Evolutionary conservation across 2,888 invertebrate genomes (phyloP).

Genomic region (Hoplodrina ambigua): DNA sequence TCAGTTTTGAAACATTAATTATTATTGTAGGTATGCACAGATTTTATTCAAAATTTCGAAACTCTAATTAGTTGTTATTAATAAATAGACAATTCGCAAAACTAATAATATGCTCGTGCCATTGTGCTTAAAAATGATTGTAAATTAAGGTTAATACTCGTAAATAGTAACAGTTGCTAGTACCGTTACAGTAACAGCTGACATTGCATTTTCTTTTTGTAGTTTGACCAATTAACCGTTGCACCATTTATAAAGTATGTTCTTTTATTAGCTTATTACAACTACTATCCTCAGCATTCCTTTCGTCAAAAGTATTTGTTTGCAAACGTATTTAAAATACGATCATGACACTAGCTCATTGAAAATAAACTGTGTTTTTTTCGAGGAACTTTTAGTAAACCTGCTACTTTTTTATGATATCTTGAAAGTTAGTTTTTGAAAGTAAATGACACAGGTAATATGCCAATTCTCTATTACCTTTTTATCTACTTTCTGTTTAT

Average conservation of each 20-base stretch:
- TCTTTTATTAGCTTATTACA: background rate
- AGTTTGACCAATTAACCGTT: background rate
- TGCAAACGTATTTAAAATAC: too few species aligned
- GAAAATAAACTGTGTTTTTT: too few species aligned
- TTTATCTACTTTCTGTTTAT: too few species aligned
- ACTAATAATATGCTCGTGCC: background rate
- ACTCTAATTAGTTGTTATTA: background rate
- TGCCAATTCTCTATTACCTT: background rate
- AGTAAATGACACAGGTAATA: too few species aligned
- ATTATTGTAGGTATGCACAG: too few species aligned
- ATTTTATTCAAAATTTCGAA: too few species aligned
- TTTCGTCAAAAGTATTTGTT: background rate
- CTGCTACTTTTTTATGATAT: too few species aligned
- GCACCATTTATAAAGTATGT: background rate
- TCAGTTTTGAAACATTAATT: background rate
- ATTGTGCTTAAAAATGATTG: constrained; percentile 35
- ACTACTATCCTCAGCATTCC: background rate
- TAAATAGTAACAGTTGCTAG: constrained; percentile 46
- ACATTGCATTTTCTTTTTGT: background rate
- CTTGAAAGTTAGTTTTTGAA: too few species aligned
- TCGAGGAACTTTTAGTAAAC: too few species aligned
- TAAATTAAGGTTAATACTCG: background rate
- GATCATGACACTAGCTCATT: too few species aligned
- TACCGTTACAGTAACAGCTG: too few species aligned
- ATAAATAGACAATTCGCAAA: background rate